A percentile compares a stretch with the other conserved stretches of the same genome.
These are phyloP conservation scores for Myocastor coypus DNA, from an alignment of 2,113 vertebrate genomes.

Conservation along the genomic window DNA sequence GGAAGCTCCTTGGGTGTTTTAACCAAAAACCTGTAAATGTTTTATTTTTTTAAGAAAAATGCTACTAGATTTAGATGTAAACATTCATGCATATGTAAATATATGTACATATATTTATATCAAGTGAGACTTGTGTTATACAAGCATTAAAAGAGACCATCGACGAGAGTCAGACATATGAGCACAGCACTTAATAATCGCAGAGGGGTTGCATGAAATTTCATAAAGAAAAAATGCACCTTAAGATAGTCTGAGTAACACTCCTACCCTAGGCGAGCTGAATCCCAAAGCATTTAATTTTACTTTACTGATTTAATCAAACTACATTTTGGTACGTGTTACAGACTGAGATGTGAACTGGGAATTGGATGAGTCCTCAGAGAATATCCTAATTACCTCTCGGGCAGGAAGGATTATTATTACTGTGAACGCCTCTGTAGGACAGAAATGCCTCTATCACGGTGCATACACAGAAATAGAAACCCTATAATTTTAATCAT, in stretches of 20 bases:
- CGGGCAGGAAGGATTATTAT: not conserved
- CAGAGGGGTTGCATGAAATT: not conserved
- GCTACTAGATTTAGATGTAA: not conserved
- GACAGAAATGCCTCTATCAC: not conserved
- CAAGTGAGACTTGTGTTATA: not conserved
- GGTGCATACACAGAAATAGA: not conserved
- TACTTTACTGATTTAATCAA: constrained; percentile 51
- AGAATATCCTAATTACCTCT: constrained; percentile 46
- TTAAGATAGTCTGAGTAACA: not conserved
- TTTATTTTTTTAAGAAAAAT: not conserved
- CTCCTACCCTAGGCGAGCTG: not conserved
- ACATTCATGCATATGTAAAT: not conserved
- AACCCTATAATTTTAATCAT: not conserved
- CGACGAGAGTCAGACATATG: not conserved
- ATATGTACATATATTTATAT: rapidly evolving
- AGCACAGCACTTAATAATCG: not conserved
- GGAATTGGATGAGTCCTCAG: not conserved
- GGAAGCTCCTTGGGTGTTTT: not conserved
- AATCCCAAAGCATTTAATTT: constrained; percentile 31
- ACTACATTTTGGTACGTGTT: constrained; percentile 12
- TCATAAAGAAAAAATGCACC: not conserved
- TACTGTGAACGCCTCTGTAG: not conserved
- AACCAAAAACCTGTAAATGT: not conserved
- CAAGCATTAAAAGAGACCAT: not conserved
- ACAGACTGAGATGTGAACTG: not conserved